Percentiles rank a stretch among this genome's conserved stretches.
Conservation (phyloP, 2,888 invertebrate species). For the Thecophora atra region DNA sequence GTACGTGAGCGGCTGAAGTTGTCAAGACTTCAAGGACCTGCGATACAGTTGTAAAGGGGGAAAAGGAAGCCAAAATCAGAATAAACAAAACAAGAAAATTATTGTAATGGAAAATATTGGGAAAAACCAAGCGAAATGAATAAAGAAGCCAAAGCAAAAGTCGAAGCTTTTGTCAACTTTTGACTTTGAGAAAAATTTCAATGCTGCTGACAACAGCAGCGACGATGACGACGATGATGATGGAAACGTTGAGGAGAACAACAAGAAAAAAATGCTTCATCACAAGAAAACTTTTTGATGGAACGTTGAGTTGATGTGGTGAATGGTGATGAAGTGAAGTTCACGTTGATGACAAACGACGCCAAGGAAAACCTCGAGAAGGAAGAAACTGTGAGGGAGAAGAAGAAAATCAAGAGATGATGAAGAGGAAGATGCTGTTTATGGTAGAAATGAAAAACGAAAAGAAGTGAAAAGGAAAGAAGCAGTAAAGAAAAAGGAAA, state of each 20-base stretch:
- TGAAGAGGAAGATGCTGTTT: too few species aligned
- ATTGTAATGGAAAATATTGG: not conserved
- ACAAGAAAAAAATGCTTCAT: too few species aligned
- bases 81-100: slow-evolving; percentile 11
- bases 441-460: too few species aligned
- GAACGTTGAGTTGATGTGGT: too few species aligned
- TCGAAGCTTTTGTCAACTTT: slow-evolving; percentile 36
- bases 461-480: too few species aligned
- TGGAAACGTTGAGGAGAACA: too few species aligned
- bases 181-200: not conserved
- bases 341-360: not conserved
- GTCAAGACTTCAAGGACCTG: slow-evolving; percentile 14
- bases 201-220: slow-evolving; percentile 27
- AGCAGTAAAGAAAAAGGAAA: too few species aligned
- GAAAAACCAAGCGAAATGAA: slow-evolving; percentile 26
- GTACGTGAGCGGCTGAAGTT: slow-evolving; percentile 18
- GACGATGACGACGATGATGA: slow-evolving; percentile 33
- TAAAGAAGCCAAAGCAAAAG: not conserved
- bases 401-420: too few species aligned
- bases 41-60: not conserved
- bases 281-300: too few species aligned
- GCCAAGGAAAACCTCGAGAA: too few species aligned
- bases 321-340: not conserved
- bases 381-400: too few species aligned
- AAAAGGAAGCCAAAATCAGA: not conserved